Evolutionary conservation across 2,797 vertebrate species (phyloP).

Genomic region (Falco biarmicus): DNA sequence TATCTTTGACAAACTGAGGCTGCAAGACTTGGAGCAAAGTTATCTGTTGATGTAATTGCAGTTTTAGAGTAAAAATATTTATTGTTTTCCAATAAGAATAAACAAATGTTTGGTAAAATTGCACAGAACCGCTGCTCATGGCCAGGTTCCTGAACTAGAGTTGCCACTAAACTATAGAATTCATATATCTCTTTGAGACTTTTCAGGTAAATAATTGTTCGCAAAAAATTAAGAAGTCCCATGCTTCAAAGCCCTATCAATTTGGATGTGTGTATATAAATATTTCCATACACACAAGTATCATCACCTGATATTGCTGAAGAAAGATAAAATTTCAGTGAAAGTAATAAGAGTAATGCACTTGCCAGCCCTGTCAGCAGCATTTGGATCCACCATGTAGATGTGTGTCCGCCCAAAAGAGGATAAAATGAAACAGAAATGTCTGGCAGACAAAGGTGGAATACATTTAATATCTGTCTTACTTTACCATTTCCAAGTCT

Average conservation of each 20-base stretch:
- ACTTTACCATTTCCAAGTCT: not conserved
- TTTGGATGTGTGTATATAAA: not conserved
- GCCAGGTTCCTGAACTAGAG: not conserved
- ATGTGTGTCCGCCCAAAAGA: not conserved
- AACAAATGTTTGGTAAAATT: not conserved
- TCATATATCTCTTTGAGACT: not conserved
- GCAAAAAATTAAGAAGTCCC: not conserved
- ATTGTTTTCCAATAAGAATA: not conserved
- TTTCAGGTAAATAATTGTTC: not conserved
- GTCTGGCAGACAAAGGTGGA: not conserved
- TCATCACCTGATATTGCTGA: not conserved
- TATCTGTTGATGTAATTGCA: not conserved
- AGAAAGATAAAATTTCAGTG: not conserved
- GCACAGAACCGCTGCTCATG: not conserved
- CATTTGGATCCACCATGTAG: not conserved
- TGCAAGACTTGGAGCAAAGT: not conserved
- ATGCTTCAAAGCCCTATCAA: not conserved
- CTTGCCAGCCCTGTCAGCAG: not conserved
- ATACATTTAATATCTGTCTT: not conserved
- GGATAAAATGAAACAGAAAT: not conserved
- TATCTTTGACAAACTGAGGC: too few relatives aligned
- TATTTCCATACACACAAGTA: not conserved
- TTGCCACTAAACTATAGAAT: too few relatives aligned
- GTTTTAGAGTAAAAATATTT: not conserved
- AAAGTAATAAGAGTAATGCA: not conserved